Base-by-base conservation (phyloP, 53 echinoderm and acorn worm genomes). In the Stichopus horrens region DNA sequence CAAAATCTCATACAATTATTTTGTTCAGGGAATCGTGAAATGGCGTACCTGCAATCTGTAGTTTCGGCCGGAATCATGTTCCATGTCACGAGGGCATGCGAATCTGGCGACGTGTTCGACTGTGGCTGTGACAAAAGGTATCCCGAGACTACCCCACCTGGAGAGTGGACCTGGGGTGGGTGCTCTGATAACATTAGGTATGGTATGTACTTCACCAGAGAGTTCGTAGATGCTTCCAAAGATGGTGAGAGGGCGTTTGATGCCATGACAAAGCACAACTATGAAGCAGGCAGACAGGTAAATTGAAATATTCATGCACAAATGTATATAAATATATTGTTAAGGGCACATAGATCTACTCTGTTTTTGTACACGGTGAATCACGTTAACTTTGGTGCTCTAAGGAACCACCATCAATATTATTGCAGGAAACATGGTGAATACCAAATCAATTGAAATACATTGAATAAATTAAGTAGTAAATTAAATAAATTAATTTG, bases 111-210 rank as follows among this genome's bases (percentile, higher is more conserved):
- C 53, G 90, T 98, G 13, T 86, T 88, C 9, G 95, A 98, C 86
- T 98, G 98, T 78, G 96, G 98, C 0, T 98, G 98, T 19, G 93
- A 93, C 90, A 88, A 77, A 85, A 89, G 83, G 63, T 90, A 90
- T 55, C 78, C 89, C 5, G 76, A 84, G 16, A 88, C 83, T n/a
- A 76, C 56, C 18, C 85, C 88, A 9, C 58, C 83, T 13, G 92
- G 93, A 10, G 92, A 94, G 66, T 98, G 95, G 94, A 87, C 91
- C 18, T 98, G 98, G 98, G 98, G 95, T 21, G 98, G 98, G 21
- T 98, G 98, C 88, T 95, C 95, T 37, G 98, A 98, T 58, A 94
- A 98, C 86, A 91, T 94, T 73, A 86, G 95, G 57, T 98, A 96
- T 37, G 95, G 98, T 22, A 93, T 88, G 86, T 96, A 96, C 88